Base-by-base conservation (phyloP, 1,140 invertebrate species). In the Drosophila burlai region DNA sequence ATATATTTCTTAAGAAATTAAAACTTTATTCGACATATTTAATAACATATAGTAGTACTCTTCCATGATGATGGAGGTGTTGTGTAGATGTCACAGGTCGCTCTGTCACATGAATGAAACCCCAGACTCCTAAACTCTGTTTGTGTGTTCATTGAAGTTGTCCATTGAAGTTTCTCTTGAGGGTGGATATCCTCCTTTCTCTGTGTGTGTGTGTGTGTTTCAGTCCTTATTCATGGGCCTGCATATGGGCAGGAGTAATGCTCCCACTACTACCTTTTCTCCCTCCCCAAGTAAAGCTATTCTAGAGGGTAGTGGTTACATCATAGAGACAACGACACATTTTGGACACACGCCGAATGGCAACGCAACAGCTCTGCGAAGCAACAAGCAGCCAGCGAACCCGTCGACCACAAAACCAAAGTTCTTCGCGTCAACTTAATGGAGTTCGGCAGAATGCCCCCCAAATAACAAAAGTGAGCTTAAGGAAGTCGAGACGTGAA, bases 341-440 rank as follows among this genome's bases (percentile, higher is more conserved):
- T 87, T 87, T 61, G 75, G 63, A 76, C 83, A 72, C 43, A 64
- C 68, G 66, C 40, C 65, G 64, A 78, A 45, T 24, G 15, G 21
- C 36, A 76, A 64, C 15, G 54, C 59, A 69, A 58, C 67, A 62
- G 40, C 60, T 49, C 15, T 40, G 49, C 54, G 11, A 40, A 67
- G 49, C 40, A 67, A 65, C 46, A 55, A 61, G 72, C 63, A 43
- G 64, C 36, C 8, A n/a, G 54, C 49, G 31, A 77, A 69, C 50
- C 55, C 68, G 57, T 54, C 74, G 81, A 81, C 85, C 82, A 77
- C 85, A 91, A 80, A 89, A 80, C 62, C 87, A 89, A 89, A 89
- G 85, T 89, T 89, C 78, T 84, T 89, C 69, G 85, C 85, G 86
- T 90, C 78, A 85, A 91, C 86, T 91, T 90, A 90, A 90, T 90